Conservation (phyloP, 2,888 invertebrate species). For the Cataglyphis altisquamis region DNA sequence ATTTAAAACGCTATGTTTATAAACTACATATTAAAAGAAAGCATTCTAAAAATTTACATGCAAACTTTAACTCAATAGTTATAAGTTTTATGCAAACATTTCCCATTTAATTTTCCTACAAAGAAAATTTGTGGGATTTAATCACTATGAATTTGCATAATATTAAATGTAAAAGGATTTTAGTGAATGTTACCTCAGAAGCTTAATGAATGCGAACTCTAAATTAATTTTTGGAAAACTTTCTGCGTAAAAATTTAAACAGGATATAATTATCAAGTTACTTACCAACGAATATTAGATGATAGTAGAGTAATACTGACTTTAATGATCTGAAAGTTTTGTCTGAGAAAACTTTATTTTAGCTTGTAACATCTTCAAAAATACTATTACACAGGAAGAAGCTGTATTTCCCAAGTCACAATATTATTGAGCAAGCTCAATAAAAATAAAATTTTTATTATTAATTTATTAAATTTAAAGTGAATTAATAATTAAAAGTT, state of each 20-base stretch:
- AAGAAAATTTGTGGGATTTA: conserved; percentile 4
- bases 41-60: neutral
- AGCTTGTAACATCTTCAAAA: neutral
- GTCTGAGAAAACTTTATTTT: neutral
- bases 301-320: conserved; percentile 5
- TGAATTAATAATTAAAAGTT: neutral
- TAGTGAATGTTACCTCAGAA: conserved; percentile 35
- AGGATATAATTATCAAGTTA: conserved; percentile 21
- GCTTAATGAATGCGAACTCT: conserved; percentile 23
- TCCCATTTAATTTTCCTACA: neutral
- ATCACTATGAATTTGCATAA: conserved; percentile 19
- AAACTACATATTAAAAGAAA: neutral
- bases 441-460: conserved; percentile 5
- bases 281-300: conserved; percentile 33
- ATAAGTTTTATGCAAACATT: neutral
- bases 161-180: conserved; percentile 36
- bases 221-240: conserved; percentile 37
- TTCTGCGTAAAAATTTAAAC: conserved; percentile 33
- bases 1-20: neutral
- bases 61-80: neutral
- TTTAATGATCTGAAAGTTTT: neutral
- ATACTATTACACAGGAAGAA: conserved; percentile 12
- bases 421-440: neutral
- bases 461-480: neutral
- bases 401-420: neutral